A percentile compares a stretch with the other conserved stretches of the same genome.
These are phyloP conservation scores for Caenorhabditis brenneri DNA, from an alignment of 1,140 invertebrate genomes.

Conservation along the genomic window DNA sequence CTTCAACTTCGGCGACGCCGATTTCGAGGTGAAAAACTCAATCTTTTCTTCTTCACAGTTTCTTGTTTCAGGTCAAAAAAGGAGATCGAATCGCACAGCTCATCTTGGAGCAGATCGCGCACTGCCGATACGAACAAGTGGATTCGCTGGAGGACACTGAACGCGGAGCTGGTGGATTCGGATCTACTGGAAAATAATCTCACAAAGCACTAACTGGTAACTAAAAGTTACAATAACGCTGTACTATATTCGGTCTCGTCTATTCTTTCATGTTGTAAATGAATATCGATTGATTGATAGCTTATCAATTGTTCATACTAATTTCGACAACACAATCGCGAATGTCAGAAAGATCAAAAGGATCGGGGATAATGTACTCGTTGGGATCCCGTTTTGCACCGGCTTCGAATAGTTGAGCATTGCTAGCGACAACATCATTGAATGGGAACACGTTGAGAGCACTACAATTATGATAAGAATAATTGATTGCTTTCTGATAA, in stretches of 20 bases:
- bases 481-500: background rate
- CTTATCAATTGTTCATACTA: background rate
- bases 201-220: background rate
- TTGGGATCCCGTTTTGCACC: slow-evolving; percentile 1
- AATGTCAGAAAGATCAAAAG: background rate
- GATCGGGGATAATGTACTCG: slow-evolving; percentile 11
- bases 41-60: slow-evolving; percentile 88
- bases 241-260: background rate
- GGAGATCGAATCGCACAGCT: slow-evolving; percentile 94
- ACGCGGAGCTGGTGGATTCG: slow-evolving; percentile 63
- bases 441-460: slow-evolving; percentile 3
- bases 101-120: slow-evolving; percentile 89
- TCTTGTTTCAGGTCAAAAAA: slow-evolving; percentile 68
- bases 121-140: slow-evolving; percentile 83
- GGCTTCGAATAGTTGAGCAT: slow-evolving; percentile 7
- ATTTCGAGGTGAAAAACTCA: slow-evolving; percentile 44
- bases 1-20: slow-evolving; percentile 79
- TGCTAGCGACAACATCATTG: background rate
- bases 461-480: background rate
- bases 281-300: background rate
- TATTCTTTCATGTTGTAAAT: background rate
- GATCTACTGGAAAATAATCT: slow-evolving; percentile 62
- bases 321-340: background rate
- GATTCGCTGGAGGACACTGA: slow-evolving; percentile 71
- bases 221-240: too few relatives aligned